These are phyloP conservation scores for Pan paniscus DNA, from an alignment of 2,113 vertebrate genomes.

Conservation along the genomic window DNA sequence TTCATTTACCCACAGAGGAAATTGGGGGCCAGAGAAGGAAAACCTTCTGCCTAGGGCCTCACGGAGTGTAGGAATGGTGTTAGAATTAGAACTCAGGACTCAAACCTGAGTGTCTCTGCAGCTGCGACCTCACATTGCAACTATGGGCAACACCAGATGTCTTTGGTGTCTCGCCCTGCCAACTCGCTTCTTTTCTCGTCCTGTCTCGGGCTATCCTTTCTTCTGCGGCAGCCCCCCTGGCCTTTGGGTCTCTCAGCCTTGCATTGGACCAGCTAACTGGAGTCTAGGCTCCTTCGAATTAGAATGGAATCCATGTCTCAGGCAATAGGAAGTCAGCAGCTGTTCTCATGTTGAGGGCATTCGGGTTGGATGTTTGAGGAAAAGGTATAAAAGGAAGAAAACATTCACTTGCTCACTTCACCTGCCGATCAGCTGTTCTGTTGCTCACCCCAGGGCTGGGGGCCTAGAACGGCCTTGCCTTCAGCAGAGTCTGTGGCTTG, in stretches of 20 bases:
- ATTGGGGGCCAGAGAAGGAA: not conserved
- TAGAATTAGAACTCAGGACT: not conserved
- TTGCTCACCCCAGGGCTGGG: not conserved
- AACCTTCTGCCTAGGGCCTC: not conserved
- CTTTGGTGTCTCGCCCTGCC: not conserved
- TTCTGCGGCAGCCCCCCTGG: not conserved
- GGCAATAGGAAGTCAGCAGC: not conserved
- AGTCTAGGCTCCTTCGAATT: not conserved
- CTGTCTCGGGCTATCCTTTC: not conserved
- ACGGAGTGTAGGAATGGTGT: rapidly evolving
- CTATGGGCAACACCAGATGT: not conserved
- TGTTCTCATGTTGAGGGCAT: not conserved
- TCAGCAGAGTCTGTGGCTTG: not conserved
- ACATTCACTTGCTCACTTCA: not conserved
- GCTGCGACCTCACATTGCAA: not conserved
- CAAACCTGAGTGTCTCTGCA: not conserved
- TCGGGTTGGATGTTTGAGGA: conserved; percentile 36
- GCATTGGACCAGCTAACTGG: not conserved
- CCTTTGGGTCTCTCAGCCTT: not conserved
- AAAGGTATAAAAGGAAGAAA: conserved; percentile 7
- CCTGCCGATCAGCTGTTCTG: not conserved
- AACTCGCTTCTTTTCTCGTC: not conserved
- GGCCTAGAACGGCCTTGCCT: not conserved
- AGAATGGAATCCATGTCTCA: not conserved
- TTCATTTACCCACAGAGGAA: conserved; percentile 14